Conservation (phyloP, 2,797 vertebrate species). For the Poeciliopsis gracilis region DNA sequence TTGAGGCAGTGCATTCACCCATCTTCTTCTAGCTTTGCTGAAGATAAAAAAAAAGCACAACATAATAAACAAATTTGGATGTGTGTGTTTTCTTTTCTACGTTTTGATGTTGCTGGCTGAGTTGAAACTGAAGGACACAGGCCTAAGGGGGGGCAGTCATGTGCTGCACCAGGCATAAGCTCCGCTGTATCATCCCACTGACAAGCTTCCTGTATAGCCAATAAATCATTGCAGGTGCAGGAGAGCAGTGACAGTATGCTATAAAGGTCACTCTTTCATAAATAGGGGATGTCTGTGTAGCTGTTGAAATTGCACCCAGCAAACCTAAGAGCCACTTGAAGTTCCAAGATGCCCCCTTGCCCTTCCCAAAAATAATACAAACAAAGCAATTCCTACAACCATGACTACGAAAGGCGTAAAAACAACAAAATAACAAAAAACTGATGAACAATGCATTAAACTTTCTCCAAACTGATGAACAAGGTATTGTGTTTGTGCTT, state of each 20-base stretch:
- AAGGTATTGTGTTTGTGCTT: neutral
- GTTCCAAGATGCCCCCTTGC: constrained; percentile 30
- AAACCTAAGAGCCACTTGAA: constrained; percentile 52
- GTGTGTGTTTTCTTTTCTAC: constrained; percentile 8
- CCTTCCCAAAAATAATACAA: constrained; percentile 37
- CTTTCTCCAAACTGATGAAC: constrained; percentile 4
- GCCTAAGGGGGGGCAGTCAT: constrained; percentile 39
- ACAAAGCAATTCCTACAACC: neutral
- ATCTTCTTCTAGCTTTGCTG: neutral
- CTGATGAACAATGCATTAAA: constrained; percentile 4
- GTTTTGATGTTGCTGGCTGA: constrained; percentile 18
- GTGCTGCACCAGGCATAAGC: constrained; percentile 38
- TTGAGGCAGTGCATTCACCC: neutral
- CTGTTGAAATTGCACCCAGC: constrained; percentile 57
- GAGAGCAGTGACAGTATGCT: constrained; percentile 60
- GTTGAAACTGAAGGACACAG: constrained; percentile 56
- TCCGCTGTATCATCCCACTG: constrained; percentile 39
- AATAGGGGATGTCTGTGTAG: constrained; percentile 61
- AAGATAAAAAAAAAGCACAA: neutral
- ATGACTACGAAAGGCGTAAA: neutral
- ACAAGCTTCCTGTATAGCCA: constrained; percentile 53
- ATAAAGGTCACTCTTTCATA: constrained; percentile 70
- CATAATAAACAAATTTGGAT: neutral
- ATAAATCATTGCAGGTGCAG: constrained; percentile 72
- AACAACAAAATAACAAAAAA: neutral